These are phyloP conservation scores for Rhopilema esculentum DNA, from an alignment of 30 jellyfish, hydroid and myxozoan species.

Conservation along the genomic window DNA sequence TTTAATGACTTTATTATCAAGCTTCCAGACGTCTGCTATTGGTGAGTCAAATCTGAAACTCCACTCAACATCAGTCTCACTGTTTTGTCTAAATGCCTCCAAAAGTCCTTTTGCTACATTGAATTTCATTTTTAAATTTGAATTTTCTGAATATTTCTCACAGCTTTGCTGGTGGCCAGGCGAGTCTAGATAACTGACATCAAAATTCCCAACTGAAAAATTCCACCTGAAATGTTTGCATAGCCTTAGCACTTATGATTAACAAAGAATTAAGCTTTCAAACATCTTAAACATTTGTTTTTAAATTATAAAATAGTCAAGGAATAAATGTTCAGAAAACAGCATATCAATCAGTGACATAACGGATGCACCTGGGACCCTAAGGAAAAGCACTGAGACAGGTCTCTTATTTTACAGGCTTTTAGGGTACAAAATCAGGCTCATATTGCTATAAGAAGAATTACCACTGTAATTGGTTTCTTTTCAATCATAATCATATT, in stretches of 20 bases:
- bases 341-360: no score
- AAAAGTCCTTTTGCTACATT: slow-evolving; percentile 81
- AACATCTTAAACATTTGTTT: no score
- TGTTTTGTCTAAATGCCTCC: slow-evolving; percentile 38
- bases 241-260: not conserved
- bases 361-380: no score
- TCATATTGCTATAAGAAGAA: no score
- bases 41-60: slow-evolving; percentile 82
- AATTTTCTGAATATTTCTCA: not conserved
- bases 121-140: slow-evolving; percentile 37
- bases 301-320: no score
- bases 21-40: slow-evolving; percentile 87
- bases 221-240: slow-evolving; percentile 79
- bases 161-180: slow-evolving; percentile 41
- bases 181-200: slow-evolving; percentile 73
- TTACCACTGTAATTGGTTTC: no score
- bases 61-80: slow-evolving; percentile 61
- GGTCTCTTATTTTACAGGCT: no score
- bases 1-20: slow-evolving; percentile 48
- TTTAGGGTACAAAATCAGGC: no score
- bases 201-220: slow-evolving; percentile 91
- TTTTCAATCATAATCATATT: no score
- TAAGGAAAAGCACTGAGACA: no score
- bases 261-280: no score
- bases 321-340: no score